Base-by-base conservation (phyloP, 2,113 vertebrate genomes). In the Vimba vimba region DNA sequence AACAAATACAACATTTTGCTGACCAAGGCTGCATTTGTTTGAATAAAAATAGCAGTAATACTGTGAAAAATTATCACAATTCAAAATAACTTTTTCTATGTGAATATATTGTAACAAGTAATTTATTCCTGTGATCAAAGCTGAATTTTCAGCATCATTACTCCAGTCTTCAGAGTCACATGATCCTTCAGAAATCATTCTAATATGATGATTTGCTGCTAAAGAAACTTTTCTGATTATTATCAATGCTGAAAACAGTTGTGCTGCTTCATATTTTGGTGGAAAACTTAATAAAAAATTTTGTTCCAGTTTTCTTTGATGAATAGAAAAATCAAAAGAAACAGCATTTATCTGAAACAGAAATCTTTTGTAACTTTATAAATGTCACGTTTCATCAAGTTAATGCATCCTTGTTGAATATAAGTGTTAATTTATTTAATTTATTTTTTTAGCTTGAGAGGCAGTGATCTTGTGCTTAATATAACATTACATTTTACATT, bases 1-100 rank as follows among this genome's bases (percentile, higher is more conserved):
- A 57, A 57, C 19, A 8, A 17, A 52, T 5, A 45, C 1, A 13
- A 0, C 0, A 2, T 0, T 6, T 17, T 52, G 15, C 50, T 52
- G 4, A 52, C 15, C 4, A 52, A 52, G 4, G 50, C 50, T 17
- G 13, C 50, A 52, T 52, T 52, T 52, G 50, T n/a, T 17, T 52
- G 50, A 52, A 5, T 52, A 52, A 52, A 15, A 52, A 52, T 52
- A 17, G 5, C 50, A 52, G 50, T 52, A 52, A 52, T 43, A 17
- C 17, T 52, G 50, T 52, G 50, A 52, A 52, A 17, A 52, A 15
- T 4, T 1, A 50, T 15, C 0, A 50, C 3, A 15, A 50, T 15
- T 15, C 47, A 50, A 15, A 52, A 52, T 17, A 52, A 5, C 4
- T 17, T 19, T 55, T 19, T 55, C 5, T 6, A 2, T 55, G 52